Evolutionary conservation across 2,113 vertebrate species (phyloP), one percentile per base, ranked within the genome.

Genomic region (Phyllopteryx taeniolatus): DNA sequence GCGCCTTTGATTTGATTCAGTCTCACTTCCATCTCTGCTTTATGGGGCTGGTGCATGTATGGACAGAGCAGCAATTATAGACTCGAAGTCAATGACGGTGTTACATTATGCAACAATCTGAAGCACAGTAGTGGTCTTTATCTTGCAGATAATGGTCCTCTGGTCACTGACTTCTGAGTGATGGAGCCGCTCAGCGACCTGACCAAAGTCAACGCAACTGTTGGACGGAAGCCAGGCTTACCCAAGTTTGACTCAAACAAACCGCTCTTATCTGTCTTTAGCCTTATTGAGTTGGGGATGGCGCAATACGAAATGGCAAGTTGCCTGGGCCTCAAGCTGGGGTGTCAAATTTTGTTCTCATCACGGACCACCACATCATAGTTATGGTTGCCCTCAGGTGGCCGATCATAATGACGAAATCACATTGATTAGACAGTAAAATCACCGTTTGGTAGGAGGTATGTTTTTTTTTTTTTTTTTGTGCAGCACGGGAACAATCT

Each of bases 141-240:
- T 12, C 42, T 53, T 51, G 27, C 14, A 47, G 14, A 44, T 71
- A 67, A 44, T 73, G 74, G 68, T 59, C 73, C 6, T 71, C 7
- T 8, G 73, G 75, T 22, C 73, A 47, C 22, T 79, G 67, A 85
- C 74, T 56, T 76, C 8, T 62, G 17, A 35, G 15, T 22, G 20
- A 68, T 5, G 35, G 0, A 2, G 14, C 74, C 20, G 70, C 78
- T 84, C 81, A 67, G 9, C 79, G 73, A 78, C 70, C 64, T 3
- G 13, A 51, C 17, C 10, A 33, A 62, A 59, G 43, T 43, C 63
- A 74, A 79, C 71, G 70, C 3, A 0, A 0, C n/a, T 60, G 12
- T 53, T 42, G 15, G 60, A 68, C 57, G 17, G 53, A 1, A 44
- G 13, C 22, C 4, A 7, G 6, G 12, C 22, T 76, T 44, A 53